These are phyloP conservation scores for Menura novaehollandiae DNA, from an alignment of 2,113 vertebrate genomes.

Conservation along the genomic window DNA sequence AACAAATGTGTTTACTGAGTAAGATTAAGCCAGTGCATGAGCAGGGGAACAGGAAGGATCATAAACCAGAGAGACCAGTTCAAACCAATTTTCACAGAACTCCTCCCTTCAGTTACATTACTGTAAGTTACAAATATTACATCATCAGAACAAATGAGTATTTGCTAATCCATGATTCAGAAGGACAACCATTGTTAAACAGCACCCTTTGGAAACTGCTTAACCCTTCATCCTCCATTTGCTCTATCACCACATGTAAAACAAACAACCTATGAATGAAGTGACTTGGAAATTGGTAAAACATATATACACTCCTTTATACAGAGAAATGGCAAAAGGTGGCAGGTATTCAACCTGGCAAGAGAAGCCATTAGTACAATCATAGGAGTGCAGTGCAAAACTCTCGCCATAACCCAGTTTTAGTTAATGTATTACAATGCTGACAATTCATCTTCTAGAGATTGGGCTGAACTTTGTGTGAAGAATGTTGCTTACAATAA, in stretches of 20 bases:
- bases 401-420: neutral
- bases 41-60: conserved; percentile 51
- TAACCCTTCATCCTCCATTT: neutral
- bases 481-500: neutral
- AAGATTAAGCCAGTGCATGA: conserved; percentile 35
- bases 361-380: neutral
- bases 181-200: conserved; percentile 21
- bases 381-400: neutral
- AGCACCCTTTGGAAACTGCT: neutral
- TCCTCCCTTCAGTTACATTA: conserved; percentile 38
- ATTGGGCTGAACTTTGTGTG: neutral
- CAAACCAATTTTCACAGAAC: conserved; percentile 45
- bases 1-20: neutral
- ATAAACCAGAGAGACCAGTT: conserved; percentile 56
- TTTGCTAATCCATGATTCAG: conserved; percentile 46
- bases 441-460: neutral
- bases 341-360: neutral
- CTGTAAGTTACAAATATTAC: conserved; percentile 40
- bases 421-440: neutral
- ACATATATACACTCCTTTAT: neutral
- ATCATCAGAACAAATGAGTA: conserved; percentile 49
- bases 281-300: neutral
- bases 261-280: neutral
- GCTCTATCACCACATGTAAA: neutral
- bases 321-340: neutral